Evolutionary conservation across 64 coral and sea anemone species (phyloP).

Genomic region (Orbicella faveolata): DNA sequence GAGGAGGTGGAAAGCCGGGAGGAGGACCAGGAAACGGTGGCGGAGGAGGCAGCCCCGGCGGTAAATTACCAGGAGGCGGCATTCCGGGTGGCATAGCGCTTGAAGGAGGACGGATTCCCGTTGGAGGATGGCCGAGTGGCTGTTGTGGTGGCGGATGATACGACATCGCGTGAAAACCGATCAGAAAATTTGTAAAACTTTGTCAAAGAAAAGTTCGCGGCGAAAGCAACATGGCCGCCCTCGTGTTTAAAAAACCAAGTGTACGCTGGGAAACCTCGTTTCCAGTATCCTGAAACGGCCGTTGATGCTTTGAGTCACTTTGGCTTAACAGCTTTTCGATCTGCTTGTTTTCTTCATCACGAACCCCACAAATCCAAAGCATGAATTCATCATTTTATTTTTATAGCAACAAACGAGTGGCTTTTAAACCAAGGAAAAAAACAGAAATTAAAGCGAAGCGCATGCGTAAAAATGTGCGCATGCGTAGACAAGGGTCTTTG

Average conservation of each 20-base stretch:
- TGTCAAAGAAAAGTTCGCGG: not conserved
- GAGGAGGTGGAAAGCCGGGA: constrained; percentile 57
- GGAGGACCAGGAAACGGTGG: constrained; percentile 58
- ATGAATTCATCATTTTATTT: no score
- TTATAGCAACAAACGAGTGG: no score
- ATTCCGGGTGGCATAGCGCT: constrained; percentile 37
- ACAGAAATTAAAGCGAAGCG: no score
- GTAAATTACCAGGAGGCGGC: constrained; percentile 25
- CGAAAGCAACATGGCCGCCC: constrained; percentile 46
- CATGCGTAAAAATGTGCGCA: no score
- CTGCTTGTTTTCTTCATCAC: no score
- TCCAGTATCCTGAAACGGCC: not conserved
- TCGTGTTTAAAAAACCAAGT: not conserved
- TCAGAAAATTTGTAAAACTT: constrained; percentile 2
- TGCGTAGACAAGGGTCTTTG: no score
- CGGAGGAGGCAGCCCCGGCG: constrained; percentile 35
- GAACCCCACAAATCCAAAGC: no score
- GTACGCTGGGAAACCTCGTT: constrained; percentile 26
- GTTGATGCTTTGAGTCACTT: no score
- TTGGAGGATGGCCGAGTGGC: constrained; percentile 36
- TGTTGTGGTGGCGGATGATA: constrained; percentile 64
- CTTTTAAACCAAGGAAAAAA: no score
- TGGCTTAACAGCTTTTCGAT: no score
- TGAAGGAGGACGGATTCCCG: constrained; percentile 4
- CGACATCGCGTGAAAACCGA: constrained; percentile 22